phyloP scores from a whole-genome alignment of 2,888 invertebrate genomes.

The Plagiodera versicolora region DNA sequence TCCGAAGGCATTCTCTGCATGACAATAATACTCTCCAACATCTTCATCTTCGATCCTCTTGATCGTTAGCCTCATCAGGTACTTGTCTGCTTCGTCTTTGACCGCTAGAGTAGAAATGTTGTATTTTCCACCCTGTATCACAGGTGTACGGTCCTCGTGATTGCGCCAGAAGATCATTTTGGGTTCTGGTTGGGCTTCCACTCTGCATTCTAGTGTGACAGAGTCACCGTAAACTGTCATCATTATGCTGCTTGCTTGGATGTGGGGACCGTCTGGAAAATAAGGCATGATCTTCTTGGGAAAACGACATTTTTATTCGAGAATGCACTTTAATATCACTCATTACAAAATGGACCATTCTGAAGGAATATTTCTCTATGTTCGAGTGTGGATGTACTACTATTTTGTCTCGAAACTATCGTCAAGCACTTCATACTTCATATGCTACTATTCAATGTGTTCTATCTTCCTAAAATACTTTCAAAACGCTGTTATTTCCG shows the following conservation, averaged over 20 bases:
- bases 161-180: conserved; percentile 83
- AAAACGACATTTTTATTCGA: no score
- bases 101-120: conserved; percentile 64
- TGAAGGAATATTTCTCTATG: no score
- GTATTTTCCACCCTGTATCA: conserved; percentile 77
- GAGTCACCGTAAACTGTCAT: conserved; percentile 76
- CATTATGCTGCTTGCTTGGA: conserved; percentile 76
- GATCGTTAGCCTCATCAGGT: conserved; percentile 75
- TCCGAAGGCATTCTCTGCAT: conserved; percentile 83
- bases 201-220: conserved; percentile 75
- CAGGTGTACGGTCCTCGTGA: conserved; percentile 71
- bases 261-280: conserved; percentile 70
- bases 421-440: no score
- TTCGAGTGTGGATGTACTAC: no score
- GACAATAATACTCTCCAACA: conserved; percentile 75
- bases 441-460: no score
- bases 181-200: conserved; percentile 78
- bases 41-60: conserved; percentile 67
- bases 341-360: no score
- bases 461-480: no score
- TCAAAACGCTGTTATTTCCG: no score
- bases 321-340: no score
- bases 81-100: conserved; percentile 68
- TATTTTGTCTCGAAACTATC: no score
- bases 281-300: background rate